These are phyloP conservation scores for Zapus hudsonius DNA, from an alignment of 2,113 vertebrate genomes.

Conservation along the genomic window DNA sequence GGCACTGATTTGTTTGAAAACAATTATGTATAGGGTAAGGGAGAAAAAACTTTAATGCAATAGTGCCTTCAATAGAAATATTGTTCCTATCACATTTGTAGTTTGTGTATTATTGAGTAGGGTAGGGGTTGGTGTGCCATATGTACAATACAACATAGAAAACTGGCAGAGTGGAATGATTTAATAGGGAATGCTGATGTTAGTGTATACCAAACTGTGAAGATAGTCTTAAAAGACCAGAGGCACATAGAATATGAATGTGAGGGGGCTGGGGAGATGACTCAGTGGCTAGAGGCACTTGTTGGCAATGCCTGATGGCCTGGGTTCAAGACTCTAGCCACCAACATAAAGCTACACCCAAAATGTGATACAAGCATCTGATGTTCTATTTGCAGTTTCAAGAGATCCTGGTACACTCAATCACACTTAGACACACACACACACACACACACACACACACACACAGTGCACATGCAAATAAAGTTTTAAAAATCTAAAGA, in stretches of 20 bases:
- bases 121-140: not conserved
- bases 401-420: not conserved
- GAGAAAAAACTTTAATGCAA: not conserved
- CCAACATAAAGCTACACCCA: too few relatives aligned
- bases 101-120: not conserved
- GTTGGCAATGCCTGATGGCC: too few relatives aligned
- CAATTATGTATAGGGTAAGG: not conserved
- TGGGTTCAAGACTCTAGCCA: too few relatives aligned
- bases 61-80: not conserved
- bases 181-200: not conserved
- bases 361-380: too few relatives aligned
- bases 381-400: too few relatives aligned
- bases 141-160: not conserved
- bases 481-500: too few relatives aligned
- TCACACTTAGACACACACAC: not conserved
- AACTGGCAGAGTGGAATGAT: not conserved
- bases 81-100: not conserved
- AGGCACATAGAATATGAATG: not conserved
- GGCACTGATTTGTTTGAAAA: not conserved
- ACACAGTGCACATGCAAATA: too few relatives aligned
- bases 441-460: too few relatives aligned
- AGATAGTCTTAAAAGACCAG: not conserved
- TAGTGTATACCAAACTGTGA: not conserved
- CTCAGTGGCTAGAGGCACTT: too few relatives aligned
- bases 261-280: too few relatives aligned